Conservation (phyloP, 2,888 invertebrate species). For the Eucera pruinosa region DNA sequence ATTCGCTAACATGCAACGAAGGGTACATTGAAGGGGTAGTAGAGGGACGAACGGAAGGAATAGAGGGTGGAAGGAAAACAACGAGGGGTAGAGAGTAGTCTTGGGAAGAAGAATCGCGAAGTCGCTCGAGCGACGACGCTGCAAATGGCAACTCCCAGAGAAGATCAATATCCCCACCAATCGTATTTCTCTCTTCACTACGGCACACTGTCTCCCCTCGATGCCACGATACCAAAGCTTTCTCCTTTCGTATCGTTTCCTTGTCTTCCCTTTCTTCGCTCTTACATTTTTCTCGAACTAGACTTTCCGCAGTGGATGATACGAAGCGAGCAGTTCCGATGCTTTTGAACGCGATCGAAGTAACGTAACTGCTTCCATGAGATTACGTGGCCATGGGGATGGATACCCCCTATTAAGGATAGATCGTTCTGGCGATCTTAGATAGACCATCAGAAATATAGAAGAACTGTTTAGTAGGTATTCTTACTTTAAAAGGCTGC, state of each 20-base stretch:
- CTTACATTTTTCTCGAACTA: slow-evolving; percentile 2
- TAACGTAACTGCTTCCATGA: no score
- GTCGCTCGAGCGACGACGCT: slow-evolving; percentile 67
- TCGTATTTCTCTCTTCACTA: slow-evolving; percentile 75
- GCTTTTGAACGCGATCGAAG: no score
- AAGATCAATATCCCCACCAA: slow-evolving; percentile 81
- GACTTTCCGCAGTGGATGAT: background rate
- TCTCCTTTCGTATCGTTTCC: slow-evolving; percentile 5
- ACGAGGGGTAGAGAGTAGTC: slow-evolving; percentile 42
- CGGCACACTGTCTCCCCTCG: slow-evolving; percentile 63
- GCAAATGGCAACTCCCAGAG: slow-evolving; percentile 77
- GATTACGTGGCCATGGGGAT: no score
- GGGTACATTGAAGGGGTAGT: background rate
- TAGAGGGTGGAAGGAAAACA: slow-evolving; percentile 20
- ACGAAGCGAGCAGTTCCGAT: background rate
- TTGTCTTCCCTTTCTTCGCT: background rate
- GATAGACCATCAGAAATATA: no score
- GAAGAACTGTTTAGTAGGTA: no score
- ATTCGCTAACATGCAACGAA: background rate
- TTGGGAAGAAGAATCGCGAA: slow-evolving; percentile 68
- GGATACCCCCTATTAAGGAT: no score
- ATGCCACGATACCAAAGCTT: slow-evolving; percentile 54
- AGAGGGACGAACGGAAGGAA: background rate
- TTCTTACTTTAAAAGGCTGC: no score
- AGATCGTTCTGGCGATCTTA: no score